phyloP scores from a whole-genome alignment of 53 echinoderm and acorn worm genomes.

The Temnopleurus reevesii region DNA sequence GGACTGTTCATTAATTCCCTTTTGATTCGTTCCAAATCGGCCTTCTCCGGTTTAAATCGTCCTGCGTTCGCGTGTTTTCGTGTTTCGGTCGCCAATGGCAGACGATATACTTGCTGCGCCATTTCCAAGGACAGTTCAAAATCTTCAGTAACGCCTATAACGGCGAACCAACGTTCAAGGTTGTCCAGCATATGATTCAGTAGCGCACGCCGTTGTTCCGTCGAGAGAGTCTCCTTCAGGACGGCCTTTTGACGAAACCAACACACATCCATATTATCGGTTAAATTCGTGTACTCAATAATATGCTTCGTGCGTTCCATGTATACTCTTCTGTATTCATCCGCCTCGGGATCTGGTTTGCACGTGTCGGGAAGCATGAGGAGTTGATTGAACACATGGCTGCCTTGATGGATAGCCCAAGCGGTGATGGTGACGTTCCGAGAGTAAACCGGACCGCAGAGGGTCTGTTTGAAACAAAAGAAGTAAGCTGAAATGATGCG shows the following conservation, averaged over 20 bases:
- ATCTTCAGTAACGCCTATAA: constrained; percentile 80
- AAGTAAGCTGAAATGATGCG: constrained; percentile 81
- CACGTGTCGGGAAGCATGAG: constrained; percentile 84
- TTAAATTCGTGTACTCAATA: too few species aligned
- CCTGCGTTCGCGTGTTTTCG: too few species aligned
- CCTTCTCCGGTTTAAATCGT: too few species aligned
- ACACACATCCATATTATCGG: constrained; percentile 70
- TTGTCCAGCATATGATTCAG: constrained; percentile 72
- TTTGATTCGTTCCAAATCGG: too few species aligned
- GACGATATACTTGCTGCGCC: too few species aligned
- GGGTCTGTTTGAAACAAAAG: constrained; percentile 76
- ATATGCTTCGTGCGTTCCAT: too few species aligned
- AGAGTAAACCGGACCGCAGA: constrained; percentile 78
- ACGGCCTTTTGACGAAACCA: constrained; percentile 96
- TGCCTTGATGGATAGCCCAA: constrained; percentile 96
- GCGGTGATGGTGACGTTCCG: constrained; percentile 74
- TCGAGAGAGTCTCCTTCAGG: constrained; percentile 64
- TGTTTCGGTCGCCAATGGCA: too few species aligned
- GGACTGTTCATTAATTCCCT: too few species aligned
- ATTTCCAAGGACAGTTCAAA: constrained; percentile 81
- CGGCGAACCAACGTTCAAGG: constrained; percentile 85
- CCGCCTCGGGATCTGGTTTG: too few species aligned
- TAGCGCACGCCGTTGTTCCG: constrained; percentile 52
- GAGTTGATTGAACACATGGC: constrained; percentile 88
- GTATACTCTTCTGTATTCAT: too few species aligned